Evolutionary conservation across 2,113 vertebrate species (phyloP), one percentile per base, ranked within the genome.

Genomic region (Nothobranchius furzeri): DNA sequence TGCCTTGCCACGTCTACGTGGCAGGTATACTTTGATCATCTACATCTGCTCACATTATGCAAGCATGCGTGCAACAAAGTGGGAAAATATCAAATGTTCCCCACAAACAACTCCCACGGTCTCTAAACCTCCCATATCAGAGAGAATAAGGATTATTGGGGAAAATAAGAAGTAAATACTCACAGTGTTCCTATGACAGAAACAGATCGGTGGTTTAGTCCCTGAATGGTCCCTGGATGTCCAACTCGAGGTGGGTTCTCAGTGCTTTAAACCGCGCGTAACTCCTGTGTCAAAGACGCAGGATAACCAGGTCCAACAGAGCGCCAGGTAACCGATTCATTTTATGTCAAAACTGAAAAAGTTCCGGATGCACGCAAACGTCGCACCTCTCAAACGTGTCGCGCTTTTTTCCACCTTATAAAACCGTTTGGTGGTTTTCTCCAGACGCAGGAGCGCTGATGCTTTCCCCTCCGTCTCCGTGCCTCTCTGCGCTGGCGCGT

Each of bases 271-370:
- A 55, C 68, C 68, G 72, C 74, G 78, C 64, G 64, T 74, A 78
- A 72, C 71, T 69, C 60, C 65, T 12, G 65, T 77, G 75, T 90
- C 84, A 88, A 83, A 78, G 83, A 36, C 60, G 83, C 60, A 85
- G 37, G 7, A 40, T 40, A 8, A 8, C 75, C 63, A 68, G 70
- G 81, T 87, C 79, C 78, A 85, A 68, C 53, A 68, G 46, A 71
- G 59, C 71, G 46, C 37, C 80, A 84, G 80, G 76, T 80, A 78
- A 76, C 56, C 76, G 78, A 78, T 82, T 90, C 91, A 93, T 93
- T 87, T 74, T 93, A 84, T 71, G 84, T 88, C 91, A 87, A 73
- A 43, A 49, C 15, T 70, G 51, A 62, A 63, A 50, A 47, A 12
- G 30, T 30, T 30, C 30, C 4, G 30, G 37, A 56, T 3, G 10